These are phyloP conservation scores for Zosterops hypoxanthus DNA, from an alignment of 2,113 vertebrate genomes.

Conservation along the genomic window DNA sequence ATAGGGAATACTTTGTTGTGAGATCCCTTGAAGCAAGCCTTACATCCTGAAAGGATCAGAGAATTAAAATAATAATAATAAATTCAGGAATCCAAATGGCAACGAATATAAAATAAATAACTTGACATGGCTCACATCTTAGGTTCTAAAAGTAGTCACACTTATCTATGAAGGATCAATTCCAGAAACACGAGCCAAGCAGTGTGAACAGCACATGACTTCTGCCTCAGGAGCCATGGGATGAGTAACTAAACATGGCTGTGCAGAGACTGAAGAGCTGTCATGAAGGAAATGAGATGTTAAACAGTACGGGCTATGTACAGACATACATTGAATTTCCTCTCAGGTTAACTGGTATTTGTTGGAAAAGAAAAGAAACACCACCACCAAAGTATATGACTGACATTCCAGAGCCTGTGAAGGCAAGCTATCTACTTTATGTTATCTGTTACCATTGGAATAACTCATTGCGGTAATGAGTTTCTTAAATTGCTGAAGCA, in stretches of 20 bases:
- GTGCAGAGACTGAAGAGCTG: background rate
- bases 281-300: background rate
- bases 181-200: background rate
- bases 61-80: background rate
- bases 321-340: background rate
- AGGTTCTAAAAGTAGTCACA: background rate
- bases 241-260: fast-evolving
- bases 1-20: background rate
- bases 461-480: background rate
- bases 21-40: background rate
- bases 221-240: background rate
- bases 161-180: background rate
- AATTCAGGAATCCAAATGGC: background rate
- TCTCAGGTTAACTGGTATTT: background rate
- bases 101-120: background rate
- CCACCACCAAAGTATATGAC: background rate
- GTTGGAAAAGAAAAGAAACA: background rate
- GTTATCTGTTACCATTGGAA: background rate
- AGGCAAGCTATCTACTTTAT: background rate
- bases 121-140: background rate
- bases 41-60: background rate
- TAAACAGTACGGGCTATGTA: background rate
- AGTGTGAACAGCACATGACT: background rate
- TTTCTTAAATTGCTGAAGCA: background rate
- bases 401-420: background rate